Conservation (phyloP, 2,113 vertebrate species). For the Tricholaema leucomelas region DNA sequence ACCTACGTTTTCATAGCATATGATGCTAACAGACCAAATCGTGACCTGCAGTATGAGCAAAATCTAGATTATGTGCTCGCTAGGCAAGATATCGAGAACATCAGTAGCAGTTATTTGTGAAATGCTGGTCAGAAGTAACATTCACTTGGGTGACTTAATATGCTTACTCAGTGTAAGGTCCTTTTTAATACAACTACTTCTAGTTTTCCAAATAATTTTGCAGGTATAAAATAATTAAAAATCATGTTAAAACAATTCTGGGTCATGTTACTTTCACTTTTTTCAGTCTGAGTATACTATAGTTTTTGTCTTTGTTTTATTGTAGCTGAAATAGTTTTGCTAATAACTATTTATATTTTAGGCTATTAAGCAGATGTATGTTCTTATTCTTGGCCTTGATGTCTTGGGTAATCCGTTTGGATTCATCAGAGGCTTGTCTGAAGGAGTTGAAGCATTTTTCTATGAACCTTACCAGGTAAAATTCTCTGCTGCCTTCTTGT, state of each 20-base stretch:
- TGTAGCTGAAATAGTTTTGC: neutral
- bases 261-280: neutral
- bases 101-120: neutral
- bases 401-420: conserved; percentile 98
- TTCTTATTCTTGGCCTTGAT: conserved; percentile 95
- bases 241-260: neutral
- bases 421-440: conserved; percentile 93
- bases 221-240: neutral
- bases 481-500: neutral
- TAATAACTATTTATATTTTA: conserved; percentile 59
- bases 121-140: neutral
- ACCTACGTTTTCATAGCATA: neutral
- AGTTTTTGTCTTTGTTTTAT: neutral
- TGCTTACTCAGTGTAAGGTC: neutral
- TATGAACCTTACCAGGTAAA: conserved; percentile 97
- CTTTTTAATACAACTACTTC: neutral
- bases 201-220: neutral
- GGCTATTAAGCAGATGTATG: conserved; percentile 98
- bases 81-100: neutral
- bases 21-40: neutral
- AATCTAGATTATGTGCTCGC: neutral
- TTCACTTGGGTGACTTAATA: neutral
- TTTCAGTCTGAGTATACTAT: neutral
- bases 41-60: neutral
- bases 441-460: conserved; percentile 97